A percentile compares a stretch with the other conserved stretches of the same genome.
phyloP scores from a whole-genome alignment of 2,797 vertebrate genomes.

The Cryptoprocta ferox region DNA sequence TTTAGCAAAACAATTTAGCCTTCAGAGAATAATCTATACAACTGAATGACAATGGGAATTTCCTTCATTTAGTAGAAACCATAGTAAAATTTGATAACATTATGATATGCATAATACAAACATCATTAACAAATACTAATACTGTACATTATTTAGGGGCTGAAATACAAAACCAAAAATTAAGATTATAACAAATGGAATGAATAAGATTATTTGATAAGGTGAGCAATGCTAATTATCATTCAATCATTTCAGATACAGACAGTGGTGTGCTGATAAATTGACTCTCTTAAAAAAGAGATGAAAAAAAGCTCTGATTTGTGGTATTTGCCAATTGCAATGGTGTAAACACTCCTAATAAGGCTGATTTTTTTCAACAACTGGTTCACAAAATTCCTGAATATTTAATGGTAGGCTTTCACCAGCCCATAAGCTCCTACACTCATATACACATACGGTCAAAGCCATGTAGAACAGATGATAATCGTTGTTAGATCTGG shows the following conservation, averaged over 20 bases:
- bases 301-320: not conserved
- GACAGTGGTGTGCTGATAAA: not conserved
- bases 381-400: not conserved
- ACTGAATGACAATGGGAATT: not conserved
- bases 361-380: not conserved
- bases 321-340: not conserved
- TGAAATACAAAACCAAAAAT: not conserved
- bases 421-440: not conserved
- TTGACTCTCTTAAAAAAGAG: not conserved
- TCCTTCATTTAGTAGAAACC: conserved; percentile 36
- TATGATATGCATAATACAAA: not conserved
- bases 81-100: not conserved
- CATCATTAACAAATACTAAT: not conserved
- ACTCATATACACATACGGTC: not conserved
- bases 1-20: not conserved
- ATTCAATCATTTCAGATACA: not conserved
- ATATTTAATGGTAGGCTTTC: not conserved
- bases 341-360: not conserved
- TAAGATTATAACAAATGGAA: not conserved
- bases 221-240: not conserved
- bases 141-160: not conserved
- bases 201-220: not conserved
- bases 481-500: not conserved
- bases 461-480: not conserved
- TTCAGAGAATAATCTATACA: not conserved